Base-by-base conservation (phyloP, 2,888 invertebrate species). In the Polia nebulosa region DNA sequence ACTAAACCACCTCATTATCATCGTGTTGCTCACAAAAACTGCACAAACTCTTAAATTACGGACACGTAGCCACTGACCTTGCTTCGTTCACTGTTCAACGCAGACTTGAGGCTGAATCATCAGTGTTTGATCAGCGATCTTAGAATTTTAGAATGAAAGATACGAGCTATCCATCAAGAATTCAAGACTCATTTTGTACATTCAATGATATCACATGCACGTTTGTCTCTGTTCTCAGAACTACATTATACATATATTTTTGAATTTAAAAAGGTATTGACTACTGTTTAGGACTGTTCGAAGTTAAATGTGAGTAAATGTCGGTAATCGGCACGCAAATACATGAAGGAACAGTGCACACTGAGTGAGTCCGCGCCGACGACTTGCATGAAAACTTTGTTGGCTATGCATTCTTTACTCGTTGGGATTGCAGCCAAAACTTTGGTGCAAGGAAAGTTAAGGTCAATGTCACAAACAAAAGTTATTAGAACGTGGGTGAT, bases 51-150 rank as follows among this genome's bases (percentile, higher is more conserved):
- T 78, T 70, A 72, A 81, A 81, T 82, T 80, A 78, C 68, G 7
- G 66, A 68, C 82, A 86, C 86, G 84, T 85, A 76, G 79, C 59
- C 58, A 89, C 89, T 85, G 89, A 91, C 94, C 93, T 93, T 92
- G 91, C 80, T 64, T 72, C 70, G 80, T 79, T 81, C 81, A 82
- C 82, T 78, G 55, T 63, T 82, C 78, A 81, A 84, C 65, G 65
- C 78, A 71, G 53, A 72, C 69, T 76, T 69, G 41, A 85, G 78
- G 82, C 85, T 90, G 90, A 93, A 85, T 93, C 91, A 92, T 89
- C 86, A 85, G 73, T 87, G 79, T 89, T 88, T 90, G 87, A 86
- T 87, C 86, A 87, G 78, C 73, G 77, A 82, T 87, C 83, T 78
- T 80, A 76, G 71, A 72, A 73, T 64, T 77, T 72, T 64, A 77